phyloP scores from a whole-genome alignment of 2,113 vertebrate genomes.

The Oenanthe melanoleuca region DNA sequence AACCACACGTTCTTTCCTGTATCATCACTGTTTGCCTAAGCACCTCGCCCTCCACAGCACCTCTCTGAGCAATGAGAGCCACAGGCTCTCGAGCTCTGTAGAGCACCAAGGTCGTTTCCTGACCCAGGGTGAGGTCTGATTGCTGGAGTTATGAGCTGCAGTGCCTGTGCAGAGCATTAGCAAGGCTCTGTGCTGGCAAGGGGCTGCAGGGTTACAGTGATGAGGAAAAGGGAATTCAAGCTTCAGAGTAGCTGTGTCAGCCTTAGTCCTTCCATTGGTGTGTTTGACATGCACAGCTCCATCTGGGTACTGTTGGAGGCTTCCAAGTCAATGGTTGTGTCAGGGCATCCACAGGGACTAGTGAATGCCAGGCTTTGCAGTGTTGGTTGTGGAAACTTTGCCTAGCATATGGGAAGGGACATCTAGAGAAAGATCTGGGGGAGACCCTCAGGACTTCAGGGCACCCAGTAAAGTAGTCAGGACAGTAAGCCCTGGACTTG shows the following conservation, averaged over 20 bases:
- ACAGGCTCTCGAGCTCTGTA: fast-evolving
- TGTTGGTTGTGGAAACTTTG: not conserved
- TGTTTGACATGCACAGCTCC: not conserved
- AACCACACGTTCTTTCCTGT: not conserved
- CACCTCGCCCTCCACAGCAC: not conserved
- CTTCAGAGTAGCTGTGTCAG: not conserved
- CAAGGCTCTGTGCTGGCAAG: not conserved
- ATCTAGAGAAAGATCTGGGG: not conserved
- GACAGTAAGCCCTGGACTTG: not conserved
- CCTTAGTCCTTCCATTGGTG: not conserved
- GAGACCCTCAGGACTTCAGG: not conserved
- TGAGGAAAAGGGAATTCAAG: not conserved
- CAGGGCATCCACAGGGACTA: not conserved
- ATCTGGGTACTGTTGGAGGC: not conserved
- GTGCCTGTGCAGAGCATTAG: not conserved
- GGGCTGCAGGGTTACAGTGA: not conserved
- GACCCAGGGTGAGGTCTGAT: not conserved
- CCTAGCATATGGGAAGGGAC: not conserved
- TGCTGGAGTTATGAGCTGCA: not conserved
- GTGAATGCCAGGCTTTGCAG: not conserved
- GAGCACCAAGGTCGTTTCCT: not conserved
- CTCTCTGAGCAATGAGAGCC: not conserved
- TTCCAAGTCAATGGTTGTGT: not conserved
- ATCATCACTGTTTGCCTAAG: not conserved
- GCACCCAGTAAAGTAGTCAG: not conserved